Conservation (phyloP, 2,113 vertebrate genomes). For the Dasypus novemcinctus region DNA sequence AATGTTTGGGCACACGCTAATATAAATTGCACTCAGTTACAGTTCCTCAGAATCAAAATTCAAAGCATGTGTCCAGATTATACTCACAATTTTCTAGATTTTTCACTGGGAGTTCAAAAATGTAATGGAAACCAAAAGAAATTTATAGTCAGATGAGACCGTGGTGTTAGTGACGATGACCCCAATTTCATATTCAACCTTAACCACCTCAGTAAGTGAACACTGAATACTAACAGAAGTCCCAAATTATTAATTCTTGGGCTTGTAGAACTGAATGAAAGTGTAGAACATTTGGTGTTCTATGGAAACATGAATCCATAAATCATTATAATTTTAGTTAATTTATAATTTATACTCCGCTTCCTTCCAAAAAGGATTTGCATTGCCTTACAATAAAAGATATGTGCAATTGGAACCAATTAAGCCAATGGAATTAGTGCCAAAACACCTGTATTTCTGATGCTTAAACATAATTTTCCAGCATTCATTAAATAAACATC, state of each 20-base stretch:
- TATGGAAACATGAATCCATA: background rate
- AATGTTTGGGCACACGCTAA: conserved; percentile 33
- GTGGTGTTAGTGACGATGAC: background rate
- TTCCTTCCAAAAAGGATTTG: conserved; percentile 20
- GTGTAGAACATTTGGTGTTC: conserved; percentile 17
- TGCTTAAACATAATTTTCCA: background rate
- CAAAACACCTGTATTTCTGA: conserved; percentile 33
- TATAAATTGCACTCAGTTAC: conserved; percentile 29
- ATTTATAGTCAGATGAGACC: background rate
- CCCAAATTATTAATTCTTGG: background rate
- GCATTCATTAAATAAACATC: background rate
- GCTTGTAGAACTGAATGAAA: background rate
- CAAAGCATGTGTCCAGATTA: background rate
- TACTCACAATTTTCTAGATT: conserved; percentile 26
- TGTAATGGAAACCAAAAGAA: conserved; percentile 24
- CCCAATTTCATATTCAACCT: background rate
- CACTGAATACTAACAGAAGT: background rate
- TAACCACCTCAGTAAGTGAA: background rate
- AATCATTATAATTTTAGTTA: conserved; percentile 32
- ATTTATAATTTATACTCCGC: conserved; percentile 35
- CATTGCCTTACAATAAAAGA: conserved; percentile 11
- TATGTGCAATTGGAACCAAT: background rate
- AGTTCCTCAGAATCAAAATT: background rate
- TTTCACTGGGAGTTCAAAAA: conserved; percentile 21
- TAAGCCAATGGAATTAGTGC: background rate